Evolutionary conservation across 92 coral and sea anemone genomes (phyloP).

Genomic region (Heteractis magnifica): DNA sequence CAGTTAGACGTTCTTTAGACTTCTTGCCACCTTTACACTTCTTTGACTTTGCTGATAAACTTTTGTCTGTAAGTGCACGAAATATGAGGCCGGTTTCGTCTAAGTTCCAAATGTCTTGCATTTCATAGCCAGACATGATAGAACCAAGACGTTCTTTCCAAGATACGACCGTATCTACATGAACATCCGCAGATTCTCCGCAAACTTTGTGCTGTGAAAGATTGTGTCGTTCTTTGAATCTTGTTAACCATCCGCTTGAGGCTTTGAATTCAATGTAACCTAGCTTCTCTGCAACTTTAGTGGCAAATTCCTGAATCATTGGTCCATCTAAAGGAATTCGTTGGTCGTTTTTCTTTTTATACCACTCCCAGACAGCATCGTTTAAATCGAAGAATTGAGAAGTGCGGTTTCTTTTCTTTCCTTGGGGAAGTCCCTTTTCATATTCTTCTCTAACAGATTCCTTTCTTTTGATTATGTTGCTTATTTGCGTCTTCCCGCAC

Average conservation of each 20-base stretch:
- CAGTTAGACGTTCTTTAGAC: constrained; percentile 43
- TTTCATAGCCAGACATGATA: constrained; percentile 29
- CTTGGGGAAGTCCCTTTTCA: constrained; percentile 17
- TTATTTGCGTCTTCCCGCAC: constrained; percentile 57
- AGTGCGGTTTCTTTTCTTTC: constrained; percentile 19
- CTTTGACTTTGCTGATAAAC: constrained; percentile 40
- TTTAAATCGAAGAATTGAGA: constrained; percentile 40
- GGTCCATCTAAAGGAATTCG: constrained; percentile 57
- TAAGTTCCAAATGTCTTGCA: constrained; percentile 41
- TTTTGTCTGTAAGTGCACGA: constrained; percentile 46
- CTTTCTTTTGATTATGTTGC: constrained; percentile 53
- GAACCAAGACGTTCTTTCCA: constrained; percentile 47
- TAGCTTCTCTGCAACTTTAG: constrained; percentile 45
- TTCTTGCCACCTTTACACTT: constrained; percentile 47
- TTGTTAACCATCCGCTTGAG: constrained; percentile 53
- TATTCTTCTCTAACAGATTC: constrained; percentile 50
- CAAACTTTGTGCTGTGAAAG: constrained; percentile 31
- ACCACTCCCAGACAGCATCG: constrained; percentile 55
- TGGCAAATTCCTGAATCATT: constrained; percentile 49
- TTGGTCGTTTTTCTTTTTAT: constrained; percentile 25
- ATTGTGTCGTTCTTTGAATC: constrained; percentile 58
- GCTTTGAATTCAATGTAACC: constrained; percentile 46
- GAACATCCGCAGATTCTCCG: constrained; percentile 57
- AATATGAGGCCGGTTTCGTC: constrained; percentile 52
- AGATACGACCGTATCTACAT: constrained; percentile 41